Conservation (phyloP, 2,888 invertebrate species). For the Lottia scabra region DNA sequence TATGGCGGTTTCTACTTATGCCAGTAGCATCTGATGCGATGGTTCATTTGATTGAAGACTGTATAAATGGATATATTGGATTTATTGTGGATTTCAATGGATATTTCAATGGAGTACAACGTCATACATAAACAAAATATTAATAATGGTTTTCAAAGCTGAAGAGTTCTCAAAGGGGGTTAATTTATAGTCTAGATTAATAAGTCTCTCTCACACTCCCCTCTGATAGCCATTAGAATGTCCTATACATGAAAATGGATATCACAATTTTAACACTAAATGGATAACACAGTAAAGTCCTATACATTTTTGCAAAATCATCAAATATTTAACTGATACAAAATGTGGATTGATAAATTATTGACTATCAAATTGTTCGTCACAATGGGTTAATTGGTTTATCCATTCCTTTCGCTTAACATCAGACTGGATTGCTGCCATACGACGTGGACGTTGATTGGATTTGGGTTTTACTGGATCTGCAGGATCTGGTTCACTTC, state of each 20-base stretch:
- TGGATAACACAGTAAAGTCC: not conserved
- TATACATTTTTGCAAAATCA: not conserved
- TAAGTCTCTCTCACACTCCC: not conserved
- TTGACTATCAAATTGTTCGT: not conserved
- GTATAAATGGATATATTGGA: no score
- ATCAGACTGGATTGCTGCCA: not conserved
- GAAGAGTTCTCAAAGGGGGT: not conserved
- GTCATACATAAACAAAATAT: not conserved
- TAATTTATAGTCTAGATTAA: not conserved
- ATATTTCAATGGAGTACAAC: not conserved
- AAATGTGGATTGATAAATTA: no score
- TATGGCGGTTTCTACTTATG: no score
- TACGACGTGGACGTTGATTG: not conserved
- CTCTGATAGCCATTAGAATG: not conserved
- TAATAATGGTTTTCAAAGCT: not conserved
- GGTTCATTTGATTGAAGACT: no score
- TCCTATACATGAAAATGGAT: not conserved
- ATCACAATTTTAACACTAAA: not conserved
- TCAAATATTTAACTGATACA: not conserved
- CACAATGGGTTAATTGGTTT: not conserved
- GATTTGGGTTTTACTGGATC: no score
- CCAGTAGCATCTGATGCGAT: no score
- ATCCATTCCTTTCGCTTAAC: not conserved
- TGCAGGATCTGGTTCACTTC: not conserved
- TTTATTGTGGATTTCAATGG: no score